Conservation (phyloP, 2,888 invertebrate genomes). For the Trichogramma dendrolimi region DNA sequence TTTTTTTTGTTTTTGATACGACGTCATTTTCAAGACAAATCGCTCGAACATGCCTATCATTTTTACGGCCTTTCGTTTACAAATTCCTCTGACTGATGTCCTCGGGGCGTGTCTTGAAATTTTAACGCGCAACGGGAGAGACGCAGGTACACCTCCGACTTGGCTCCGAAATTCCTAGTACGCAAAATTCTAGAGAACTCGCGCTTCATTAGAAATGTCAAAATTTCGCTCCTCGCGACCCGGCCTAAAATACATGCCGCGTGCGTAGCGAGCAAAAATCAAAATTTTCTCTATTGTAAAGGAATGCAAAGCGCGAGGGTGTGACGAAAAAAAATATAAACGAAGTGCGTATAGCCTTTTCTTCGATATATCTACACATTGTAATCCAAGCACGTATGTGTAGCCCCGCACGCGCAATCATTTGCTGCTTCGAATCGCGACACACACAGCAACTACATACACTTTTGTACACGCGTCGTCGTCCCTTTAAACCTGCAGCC, state of each 20-base stretch:
- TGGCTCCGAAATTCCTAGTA: not conserved
- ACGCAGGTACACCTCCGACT: too few species aligned
- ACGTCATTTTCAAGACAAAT: constrained; percentile 42
- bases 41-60: constrained; percentile 37
- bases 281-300: constrained; percentile 33
- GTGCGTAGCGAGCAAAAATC: too few species aligned
- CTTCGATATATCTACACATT: constrained; percentile 33
- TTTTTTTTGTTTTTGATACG: constrained; percentile 17
- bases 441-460: not conserved
- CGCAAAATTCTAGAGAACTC: not conserved
- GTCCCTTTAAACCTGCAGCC: not conserved
- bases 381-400: constrained; percentile 48
- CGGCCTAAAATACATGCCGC: constrained; percentile 32
- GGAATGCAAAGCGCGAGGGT: not conserved
- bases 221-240: constrained; percentile 36
- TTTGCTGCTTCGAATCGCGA: constrained; percentile 7
- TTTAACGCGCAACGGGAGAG: constrained; percentile 27
- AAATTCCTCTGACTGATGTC: constrained; percentile 40
- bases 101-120: constrained; percentile 44
- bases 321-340: not conserved
- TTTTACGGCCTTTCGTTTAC: constrained; percentile 28
- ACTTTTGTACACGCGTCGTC: constrained; percentile 16
- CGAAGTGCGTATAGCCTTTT: not conserved
- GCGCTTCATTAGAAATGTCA: not conserved
- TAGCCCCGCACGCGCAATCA: constrained; percentile 31